Evolutionary conservation across 2,797 vertebrate genomes (phyloP).

Genomic region (Ctenopoma multispine): DNA sequence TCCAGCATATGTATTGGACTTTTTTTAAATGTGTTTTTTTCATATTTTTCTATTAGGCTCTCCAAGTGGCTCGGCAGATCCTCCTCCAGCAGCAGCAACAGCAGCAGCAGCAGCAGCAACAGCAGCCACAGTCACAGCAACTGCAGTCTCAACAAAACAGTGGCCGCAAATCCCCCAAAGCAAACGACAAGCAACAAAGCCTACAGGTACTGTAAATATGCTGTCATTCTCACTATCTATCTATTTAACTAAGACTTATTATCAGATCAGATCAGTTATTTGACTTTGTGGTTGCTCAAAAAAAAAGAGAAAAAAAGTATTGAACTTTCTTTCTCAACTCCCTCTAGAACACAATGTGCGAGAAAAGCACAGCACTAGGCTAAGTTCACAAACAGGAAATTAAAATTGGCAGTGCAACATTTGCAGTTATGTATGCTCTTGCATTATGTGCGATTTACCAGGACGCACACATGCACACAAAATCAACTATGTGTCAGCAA

Average conservation of each 20-base stretch:
- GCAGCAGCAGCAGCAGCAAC: conserved; percentile 82
- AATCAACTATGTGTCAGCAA: conserved; percentile 14
- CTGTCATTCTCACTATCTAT: conserved; percentile 32
- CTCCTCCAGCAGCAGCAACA: conserved; percentile 90
- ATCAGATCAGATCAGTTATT: conserved; percentile 32
- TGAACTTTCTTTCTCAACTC: conserved; percentile 51
- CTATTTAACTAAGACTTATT: background rate
- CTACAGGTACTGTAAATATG: conserved; percentile 87
- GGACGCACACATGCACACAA: conserved; percentile 7
- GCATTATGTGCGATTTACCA: conserved; percentile 64
- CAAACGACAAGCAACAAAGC: conserved; percentile 91
- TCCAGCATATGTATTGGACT: conserved; percentile 47
- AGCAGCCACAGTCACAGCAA: conserved; percentile 87
- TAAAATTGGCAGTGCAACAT: conserved; percentile 72
- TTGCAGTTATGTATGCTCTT: conserved; percentile 64
- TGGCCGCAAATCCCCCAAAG: conserved; percentile 92
- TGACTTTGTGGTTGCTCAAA: conserved; percentile 54
- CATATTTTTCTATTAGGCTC: conserved; percentile 83
- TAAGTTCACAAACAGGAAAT: conserved; percentile 85
- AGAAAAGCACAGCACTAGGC: conserved; percentile 62
- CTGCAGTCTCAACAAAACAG: conserved; percentile 87
- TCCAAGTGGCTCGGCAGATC: conserved; percentile 96
- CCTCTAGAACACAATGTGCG: conserved; percentile 63
- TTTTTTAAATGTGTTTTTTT: conserved; percentile 46
- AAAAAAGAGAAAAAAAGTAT: conserved; percentile 31